Evolutionary conservation across 2,113 vertebrate species (phyloP).

Genomic region (Cromileptes altivelis): DNA sequence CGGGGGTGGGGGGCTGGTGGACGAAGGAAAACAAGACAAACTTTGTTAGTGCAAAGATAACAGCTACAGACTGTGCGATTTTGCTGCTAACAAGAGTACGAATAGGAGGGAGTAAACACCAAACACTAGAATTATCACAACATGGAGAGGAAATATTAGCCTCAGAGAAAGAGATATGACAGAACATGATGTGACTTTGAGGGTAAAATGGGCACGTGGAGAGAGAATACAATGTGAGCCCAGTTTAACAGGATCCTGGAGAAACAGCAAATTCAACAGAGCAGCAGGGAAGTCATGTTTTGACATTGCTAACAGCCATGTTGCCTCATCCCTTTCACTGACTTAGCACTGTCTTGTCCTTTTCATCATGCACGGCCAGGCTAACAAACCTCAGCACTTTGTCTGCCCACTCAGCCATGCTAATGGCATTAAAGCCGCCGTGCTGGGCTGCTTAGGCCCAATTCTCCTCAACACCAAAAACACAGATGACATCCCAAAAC

Average conservation of each 20-base stretch:
- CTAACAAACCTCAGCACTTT: conserved; percentile 54
- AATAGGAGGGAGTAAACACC: background rate
- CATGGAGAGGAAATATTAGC: background rate
- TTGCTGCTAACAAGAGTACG: background rate
- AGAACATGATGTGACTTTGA: background rate
- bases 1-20: background rate
- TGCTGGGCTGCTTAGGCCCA: conserved; percentile 9
- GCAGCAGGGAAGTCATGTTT: conserved; percentile 26
- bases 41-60: conserved; percentile 1
- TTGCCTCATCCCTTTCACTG: conserved; percentile 38
- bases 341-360: conserved; percentile 35
- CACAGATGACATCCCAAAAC: background rate
- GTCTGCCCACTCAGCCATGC: conserved; percentile 58
- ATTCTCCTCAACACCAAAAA: conserved; percentile 1
- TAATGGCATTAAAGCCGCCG: conserved; percentile 59
- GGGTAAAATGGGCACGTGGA: background rate
- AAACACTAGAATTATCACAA: background rate
- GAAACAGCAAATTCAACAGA: conserved; percentile 11
- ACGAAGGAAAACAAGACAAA: background rate
- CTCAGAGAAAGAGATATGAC: background rate
- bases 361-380: conserved; percentile 37
- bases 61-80: background rate
- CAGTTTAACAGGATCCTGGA: conserved; percentile 4
- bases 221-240: conserved; percentile 5
- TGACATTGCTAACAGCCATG: conserved; percentile 47